phyloP scores from a whole-genome alignment of 2,888 invertebrate species.

The Aspidapion aeneum region DNA sequence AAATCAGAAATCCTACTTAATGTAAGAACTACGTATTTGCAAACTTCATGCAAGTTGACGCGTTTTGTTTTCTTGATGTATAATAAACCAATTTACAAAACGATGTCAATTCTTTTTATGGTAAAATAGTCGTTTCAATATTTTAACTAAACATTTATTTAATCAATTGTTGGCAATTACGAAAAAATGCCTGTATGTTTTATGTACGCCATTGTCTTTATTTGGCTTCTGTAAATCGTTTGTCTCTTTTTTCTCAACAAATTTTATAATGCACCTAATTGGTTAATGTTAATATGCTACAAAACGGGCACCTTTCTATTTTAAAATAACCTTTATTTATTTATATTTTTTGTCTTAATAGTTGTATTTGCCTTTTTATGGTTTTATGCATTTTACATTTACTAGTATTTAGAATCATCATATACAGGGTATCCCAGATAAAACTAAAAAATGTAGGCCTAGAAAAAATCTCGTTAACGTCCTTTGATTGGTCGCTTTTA shows the following conservation, averaged over 20 bases:
- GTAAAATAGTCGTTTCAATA: not conserved
- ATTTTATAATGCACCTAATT: not conserved
- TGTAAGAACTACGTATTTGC: too few species aligned
- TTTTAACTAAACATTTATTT: not conserved
- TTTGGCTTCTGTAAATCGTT: not conserved
- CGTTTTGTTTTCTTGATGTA: too few species aligned
- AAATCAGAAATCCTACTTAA: too few species aligned
- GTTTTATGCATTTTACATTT: not conserved
- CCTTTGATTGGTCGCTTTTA: too few species aligned
- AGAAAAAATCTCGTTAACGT: too few species aligned
- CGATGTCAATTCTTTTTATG: not conserved
- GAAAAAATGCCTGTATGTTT: not conserved
- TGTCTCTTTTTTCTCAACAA: not conserved
- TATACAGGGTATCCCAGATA: too few species aligned
- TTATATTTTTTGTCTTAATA: not conserved
- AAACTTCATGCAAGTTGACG: too few species aligned
- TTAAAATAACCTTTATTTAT: not conserved
- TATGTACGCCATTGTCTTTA: not conserved
- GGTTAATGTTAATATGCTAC: not conserved
- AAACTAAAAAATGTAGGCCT: too few species aligned
- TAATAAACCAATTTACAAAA: not conserved
- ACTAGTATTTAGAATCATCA: too few species aligned
- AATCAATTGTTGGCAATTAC: not conserved
- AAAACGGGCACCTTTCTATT: not conserved
- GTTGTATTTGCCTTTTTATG: not conserved